Conservation (phyloP, 2,113 vertebrate genomes). For the Athene noctua region DNA sequence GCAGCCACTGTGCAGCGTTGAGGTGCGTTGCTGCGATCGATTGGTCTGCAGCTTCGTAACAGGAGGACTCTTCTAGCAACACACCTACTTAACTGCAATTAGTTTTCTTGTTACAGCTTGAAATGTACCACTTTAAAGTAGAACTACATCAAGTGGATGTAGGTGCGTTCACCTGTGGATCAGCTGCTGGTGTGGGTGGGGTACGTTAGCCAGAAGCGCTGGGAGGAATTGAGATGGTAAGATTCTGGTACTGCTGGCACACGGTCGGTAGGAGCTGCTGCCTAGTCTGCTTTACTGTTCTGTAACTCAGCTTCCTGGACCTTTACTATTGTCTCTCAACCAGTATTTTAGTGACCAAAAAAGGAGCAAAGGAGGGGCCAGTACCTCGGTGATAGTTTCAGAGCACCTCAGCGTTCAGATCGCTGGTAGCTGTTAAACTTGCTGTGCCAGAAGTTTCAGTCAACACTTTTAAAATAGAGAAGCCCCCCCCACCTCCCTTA, state of each 20-base stretch:
- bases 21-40: rapidly evolving
- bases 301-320: rapidly evolving
- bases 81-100: neutral
- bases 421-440: neutral
- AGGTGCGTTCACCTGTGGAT: neutral
- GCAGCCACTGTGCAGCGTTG: rapidly evolving
- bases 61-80: neutral
- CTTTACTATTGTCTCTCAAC: rapidly evolving
- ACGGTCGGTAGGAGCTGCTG: neutral
- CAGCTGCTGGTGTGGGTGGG: neutral
- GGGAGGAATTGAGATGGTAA: neutral
- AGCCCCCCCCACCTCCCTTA: neutral
- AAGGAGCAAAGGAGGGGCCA: neutral
- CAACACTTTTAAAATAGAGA: neutral
- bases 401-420: neutral
- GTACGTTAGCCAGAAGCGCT: neutral
- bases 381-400: neutral
- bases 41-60: neutral
- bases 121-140: neutral
- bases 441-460: conserved; percentile 1
- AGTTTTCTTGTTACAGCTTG: neutral
- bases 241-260: rapidly evolving
- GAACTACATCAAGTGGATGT: neutral
- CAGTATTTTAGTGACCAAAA: neutral
- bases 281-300: rapidly evolving